These are phyloP conservation scores for Archips xylosteana DNA, from an alignment of 2,888 invertebrate species.

Conservation along the genomic window DNA sequence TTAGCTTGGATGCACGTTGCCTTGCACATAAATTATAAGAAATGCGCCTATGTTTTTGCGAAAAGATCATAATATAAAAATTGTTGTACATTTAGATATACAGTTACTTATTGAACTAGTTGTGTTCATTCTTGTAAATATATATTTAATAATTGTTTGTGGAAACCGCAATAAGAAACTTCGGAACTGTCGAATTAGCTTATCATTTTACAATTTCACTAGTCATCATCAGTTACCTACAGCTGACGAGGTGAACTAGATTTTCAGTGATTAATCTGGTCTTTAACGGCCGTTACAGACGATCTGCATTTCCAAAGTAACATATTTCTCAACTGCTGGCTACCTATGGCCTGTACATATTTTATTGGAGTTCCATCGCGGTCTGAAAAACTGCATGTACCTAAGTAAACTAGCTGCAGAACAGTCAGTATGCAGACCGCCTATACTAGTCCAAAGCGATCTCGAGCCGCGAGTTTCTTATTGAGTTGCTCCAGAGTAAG, in stretches of 20 bases:
- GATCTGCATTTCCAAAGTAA: no score
- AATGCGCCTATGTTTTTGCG: neutral
- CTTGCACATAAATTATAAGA: constrained; percentile 19
- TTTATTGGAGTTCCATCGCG: no score
- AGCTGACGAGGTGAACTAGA: no score
- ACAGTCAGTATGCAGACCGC: no score
- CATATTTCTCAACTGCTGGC: no score
- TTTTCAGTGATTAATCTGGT: no score
- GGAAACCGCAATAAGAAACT: constrained; percentile 29
- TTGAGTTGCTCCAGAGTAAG: neutral
- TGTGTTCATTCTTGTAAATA: constrained; percentile 43
- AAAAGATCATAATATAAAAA: constrained; percentile 20
- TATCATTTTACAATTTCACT: neutral
- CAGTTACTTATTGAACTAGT: constrained; percentile 35
- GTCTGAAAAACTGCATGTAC: no score
- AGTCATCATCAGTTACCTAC: neutral
- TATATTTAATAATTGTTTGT: constrained; percentile 34
- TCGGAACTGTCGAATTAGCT: neutral
- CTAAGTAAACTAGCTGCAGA: no score
- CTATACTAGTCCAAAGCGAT: neutral
- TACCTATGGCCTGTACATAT: no score
- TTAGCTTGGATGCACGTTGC: constrained; percentile 28
- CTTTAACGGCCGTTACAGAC: no score
- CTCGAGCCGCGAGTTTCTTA: neutral
- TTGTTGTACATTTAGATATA: constrained; percentile 42